Conservation (phyloP, 2,888 invertebrate species). For the Arenicola marina region DNA sequence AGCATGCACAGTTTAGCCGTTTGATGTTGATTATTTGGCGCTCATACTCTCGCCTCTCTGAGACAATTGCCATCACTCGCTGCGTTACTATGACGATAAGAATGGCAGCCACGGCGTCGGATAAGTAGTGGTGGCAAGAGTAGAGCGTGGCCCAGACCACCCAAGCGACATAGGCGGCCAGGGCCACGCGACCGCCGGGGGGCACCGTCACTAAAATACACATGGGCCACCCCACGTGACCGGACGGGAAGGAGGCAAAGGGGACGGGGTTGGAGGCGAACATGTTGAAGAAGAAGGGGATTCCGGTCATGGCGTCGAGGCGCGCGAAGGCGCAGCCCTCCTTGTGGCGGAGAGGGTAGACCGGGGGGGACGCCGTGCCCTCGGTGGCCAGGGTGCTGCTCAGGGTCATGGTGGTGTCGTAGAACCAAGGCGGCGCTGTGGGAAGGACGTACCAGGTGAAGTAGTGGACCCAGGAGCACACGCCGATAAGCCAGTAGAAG, state of each 20-base stretch:
- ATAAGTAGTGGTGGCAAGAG: slow-evolving; percentile 38
- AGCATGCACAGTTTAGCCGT: too few species aligned
- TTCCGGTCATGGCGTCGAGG: slow-evolving; percentile 25
- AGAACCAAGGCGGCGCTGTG: slow-evolving; percentile 38
- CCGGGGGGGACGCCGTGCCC: background rate
- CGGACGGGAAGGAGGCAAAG: slow-evolving; percentile 38
- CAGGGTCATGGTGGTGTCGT: slow-evolving; percentile 26
- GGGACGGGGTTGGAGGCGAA: slow-evolving; percentile 36
- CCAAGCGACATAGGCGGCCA: slow-evolving; percentile 29
- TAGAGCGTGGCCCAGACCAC: slow-evolving; percentile 39
- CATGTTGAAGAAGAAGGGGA: slow-evolving; percentile 33
- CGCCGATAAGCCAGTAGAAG: slow-evolving; percentile 37
- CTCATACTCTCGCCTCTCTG: too few species aligned
- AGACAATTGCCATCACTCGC: too few species aligned
- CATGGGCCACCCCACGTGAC: slow-evolving; percentile 38
- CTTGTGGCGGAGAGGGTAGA: slow-evolving; percentile 13
- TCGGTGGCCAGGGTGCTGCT: background rate
- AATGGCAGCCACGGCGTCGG: slow-evolving; percentile 29
- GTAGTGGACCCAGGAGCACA: slow-evolving; percentile 32
- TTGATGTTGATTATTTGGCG: too few species aligned
- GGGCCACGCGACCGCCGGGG: slow-evolving; percentile 8
- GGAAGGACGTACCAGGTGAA: slow-evolving; percentile 35
- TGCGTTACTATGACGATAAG: too few species aligned
- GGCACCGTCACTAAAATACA: slow-evolving; percentile 21
- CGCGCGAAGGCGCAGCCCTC: slow-evolving; percentile 38